phyloP scores from a whole-genome alignment of 2,113 vertebrate genomes.

The Notothenia coriiceps region DNA sequence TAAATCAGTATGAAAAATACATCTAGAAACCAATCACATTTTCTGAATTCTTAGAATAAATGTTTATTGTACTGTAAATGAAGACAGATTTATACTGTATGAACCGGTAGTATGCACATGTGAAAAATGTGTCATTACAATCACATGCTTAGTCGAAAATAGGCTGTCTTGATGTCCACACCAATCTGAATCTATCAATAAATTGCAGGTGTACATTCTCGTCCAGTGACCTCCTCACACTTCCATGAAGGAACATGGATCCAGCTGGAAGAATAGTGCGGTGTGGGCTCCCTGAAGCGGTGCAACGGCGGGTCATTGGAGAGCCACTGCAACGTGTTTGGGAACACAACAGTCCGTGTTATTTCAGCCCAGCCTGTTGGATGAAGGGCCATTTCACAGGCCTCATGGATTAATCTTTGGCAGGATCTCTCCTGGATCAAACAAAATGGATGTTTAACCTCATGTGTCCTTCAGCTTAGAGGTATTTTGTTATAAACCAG shows the following conservation, averaged over 20 bases:
- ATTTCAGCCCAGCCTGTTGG: slow-evolving; percentile 72
- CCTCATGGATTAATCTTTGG: slow-evolving; percentile 73
- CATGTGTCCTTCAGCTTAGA: slow-evolving; percentile 49
- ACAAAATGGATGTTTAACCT: slow-evolving; percentile 72
- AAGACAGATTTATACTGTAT: neutral
- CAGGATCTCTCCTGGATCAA: slow-evolving; percentile 67
- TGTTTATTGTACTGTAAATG: neutral
- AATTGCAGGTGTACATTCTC: slow-evolving; percentile 63
- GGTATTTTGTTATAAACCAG: slow-evolving; percentile 44
- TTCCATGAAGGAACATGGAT: slow-evolving; percentile 56
- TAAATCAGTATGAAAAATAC: neutral
- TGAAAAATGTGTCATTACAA: neutral
- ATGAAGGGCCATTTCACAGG: slow-evolving; percentile 70
- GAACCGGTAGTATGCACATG: neutral
- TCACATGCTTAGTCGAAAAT: neutral
- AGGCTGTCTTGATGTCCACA: slow-evolving; percentile 3
- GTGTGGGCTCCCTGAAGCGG: slow-evolving; percentile 68
- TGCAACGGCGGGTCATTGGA: slow-evolving; percentile 62
- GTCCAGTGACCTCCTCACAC: slow-evolving; percentile 17
- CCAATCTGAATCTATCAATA: slow-evolving; percentile 54
- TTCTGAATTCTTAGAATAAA: neutral
- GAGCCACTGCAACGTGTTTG: slow-evolving; percentile 55
- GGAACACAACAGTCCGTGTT: slow-evolving; percentile 63
- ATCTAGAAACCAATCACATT: neutral
- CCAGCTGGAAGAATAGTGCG: slow-evolving; percentile 70